A percentile compares a stretch with the other conserved stretches of the same genome.
phyloP scores from a whole-genome alignment of 2,113 vertebrate genomes.

The Anhinga anhinga region DNA sequence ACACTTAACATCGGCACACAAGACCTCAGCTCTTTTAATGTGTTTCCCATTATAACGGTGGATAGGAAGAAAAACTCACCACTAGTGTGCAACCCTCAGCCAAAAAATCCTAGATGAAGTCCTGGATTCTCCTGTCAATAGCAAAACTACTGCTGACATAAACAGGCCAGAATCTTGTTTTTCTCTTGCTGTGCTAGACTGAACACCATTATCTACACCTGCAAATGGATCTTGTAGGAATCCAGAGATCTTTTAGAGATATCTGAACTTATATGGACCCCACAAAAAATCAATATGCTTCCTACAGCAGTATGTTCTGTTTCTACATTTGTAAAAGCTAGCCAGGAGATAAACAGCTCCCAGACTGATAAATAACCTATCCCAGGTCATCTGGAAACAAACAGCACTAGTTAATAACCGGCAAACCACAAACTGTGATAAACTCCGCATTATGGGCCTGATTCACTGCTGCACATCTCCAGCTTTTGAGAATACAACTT shows the following conservation, averaged over 20 bases:
- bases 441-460: not conserved
- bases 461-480: not conserved
- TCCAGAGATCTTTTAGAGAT: constrained; percentile 51
- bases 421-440: not conserved
- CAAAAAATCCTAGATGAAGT: not conserved
- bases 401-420: constrained; percentile 7
- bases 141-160: not conserved
- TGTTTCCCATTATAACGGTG: not conserved
- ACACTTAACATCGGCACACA: not conserved
- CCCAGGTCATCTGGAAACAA: constrained; percentile 20
- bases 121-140: not conserved
- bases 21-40: not conserved
- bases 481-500: not conserved
- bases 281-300: constrained; percentile 43
- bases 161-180: not conserved
- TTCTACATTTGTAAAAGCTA: constrained; percentile 18
- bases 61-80: not conserved
- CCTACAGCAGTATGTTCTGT: not conserved
- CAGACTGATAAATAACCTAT: constrained; percentile 24
- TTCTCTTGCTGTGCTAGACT: not conserved
- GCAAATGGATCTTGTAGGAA: constrained; percentile 51
- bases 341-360: constrained; percentile 14
- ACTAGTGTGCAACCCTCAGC: not conserved
- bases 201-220: constrained; percentile 16
- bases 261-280: constrained; percentile 33